Conservation (phyloP, 2,888 invertebrate genomes). For the Athripsodes cinereus region DNA sequence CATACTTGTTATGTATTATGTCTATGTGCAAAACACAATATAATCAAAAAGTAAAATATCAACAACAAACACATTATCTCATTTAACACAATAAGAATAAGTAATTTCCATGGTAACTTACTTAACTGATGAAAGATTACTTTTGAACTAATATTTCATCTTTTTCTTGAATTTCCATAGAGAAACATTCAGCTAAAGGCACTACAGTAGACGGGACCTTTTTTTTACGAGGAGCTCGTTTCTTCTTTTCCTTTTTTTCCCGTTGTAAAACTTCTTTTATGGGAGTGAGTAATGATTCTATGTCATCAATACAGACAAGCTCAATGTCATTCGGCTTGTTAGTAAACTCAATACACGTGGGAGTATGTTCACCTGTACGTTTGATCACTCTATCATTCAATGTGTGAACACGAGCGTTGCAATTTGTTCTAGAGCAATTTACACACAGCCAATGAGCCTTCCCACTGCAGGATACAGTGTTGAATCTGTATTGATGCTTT, state of each 20-base stretch:
- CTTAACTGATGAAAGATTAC: no score
- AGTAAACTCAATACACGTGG: neutral
- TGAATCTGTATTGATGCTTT: neutral
- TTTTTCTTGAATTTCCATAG: no score
- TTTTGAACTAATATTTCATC: no score
- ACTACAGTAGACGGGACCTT: no score
- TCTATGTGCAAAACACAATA: no score
- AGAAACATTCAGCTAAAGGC: no score
- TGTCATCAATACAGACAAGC: neutral
- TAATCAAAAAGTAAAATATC: no score
- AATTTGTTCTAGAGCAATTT: neutral
- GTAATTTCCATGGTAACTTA: no score
- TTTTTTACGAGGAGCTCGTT: no score
- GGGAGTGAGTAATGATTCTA: neutral
- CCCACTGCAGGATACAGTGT: neutral
- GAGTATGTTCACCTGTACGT: neutral
- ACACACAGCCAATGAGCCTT: neutral
- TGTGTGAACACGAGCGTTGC: neutral
- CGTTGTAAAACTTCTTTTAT: neutral
- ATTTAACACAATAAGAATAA: no score
- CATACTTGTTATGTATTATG: no score
- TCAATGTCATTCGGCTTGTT: neutral
- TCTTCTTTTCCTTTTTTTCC: neutral
- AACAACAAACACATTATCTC: no score
- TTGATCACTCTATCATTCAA: neutral